Conservation (phyloP, 2,797 vertebrate genomes). For the Malacoctenus gilli region DNA sequence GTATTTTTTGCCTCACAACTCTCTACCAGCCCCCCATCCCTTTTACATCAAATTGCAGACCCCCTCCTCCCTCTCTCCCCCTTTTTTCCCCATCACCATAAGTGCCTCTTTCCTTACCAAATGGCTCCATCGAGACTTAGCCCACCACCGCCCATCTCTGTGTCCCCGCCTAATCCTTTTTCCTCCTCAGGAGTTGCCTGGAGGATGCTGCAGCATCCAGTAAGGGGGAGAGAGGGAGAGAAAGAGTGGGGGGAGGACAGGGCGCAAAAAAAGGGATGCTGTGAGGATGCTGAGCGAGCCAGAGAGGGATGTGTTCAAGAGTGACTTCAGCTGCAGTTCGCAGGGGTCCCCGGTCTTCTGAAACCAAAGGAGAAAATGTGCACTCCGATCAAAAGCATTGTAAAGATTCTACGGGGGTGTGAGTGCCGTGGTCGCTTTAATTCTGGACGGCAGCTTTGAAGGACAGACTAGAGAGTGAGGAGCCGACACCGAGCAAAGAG, state of each 20-base stretch:
- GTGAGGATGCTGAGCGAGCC: conserved; percentile 17
- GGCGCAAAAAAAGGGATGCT: conserved; percentile 48
- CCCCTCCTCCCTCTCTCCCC: conserved; percentile 24
- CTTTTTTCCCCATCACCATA: conserved; percentile 70
- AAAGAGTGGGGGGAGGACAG: not conserved
- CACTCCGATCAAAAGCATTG: conserved; percentile 8
- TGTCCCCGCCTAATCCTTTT: conserved; percentile 35
- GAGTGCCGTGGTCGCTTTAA: too few species aligned
- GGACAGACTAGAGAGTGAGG: conserved; percentile 32
- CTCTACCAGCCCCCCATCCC: conserved; percentile 20
- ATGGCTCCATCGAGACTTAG: conserved; percentile 49
- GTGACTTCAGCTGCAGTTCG: conserved; percentile 1
- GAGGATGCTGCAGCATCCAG: conserved; percentile 70
- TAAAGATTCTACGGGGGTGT: too few species aligned
- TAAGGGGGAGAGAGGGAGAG: too few species aligned
- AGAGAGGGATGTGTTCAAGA: conserved; percentile 19
- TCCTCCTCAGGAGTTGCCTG: conserved; percentile 43
- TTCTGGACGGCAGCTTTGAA: conserved; percentile 26
- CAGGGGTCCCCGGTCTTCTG: conserved; percentile 10
- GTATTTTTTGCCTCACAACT: conserved; percentile 24
- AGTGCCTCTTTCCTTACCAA: conserved; percentile 66
- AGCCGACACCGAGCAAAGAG: conserved; percentile 12
- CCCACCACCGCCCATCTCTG: conserved; percentile 62
- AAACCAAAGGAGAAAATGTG: conserved; percentile 12
- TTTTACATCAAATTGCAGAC: conserved; percentile 59